Percentiles rank a stretch among this genome's conserved stretches.
Evolutionary conservation across 1,140 invertebrate species (phyloP).

Genomic region (Neuroterus valhalla): DNA sequence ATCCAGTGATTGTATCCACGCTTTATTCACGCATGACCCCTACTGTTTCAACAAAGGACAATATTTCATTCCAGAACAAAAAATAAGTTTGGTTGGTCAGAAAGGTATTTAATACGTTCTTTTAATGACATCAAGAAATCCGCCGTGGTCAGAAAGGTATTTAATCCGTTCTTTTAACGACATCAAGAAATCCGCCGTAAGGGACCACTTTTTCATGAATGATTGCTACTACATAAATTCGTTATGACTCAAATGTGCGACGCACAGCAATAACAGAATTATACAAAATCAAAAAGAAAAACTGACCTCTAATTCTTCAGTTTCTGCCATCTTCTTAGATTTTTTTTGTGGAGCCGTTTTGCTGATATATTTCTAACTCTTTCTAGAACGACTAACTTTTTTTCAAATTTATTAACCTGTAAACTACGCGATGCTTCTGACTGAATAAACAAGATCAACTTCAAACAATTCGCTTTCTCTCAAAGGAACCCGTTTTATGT

Average conservation of each 20-base stretch:
- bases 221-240: conserved; percentile 17
- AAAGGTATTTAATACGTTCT: conserved; percentile 11
- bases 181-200: neutral
- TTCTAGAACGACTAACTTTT: conserved; percentile 43
- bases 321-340: conserved; percentile 71
- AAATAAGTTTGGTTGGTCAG: neutral
- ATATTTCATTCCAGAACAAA: neutral
- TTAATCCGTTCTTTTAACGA: conserved; percentile 38
- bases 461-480: no score
- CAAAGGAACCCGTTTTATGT: no score
- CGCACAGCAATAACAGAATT: conserved; percentile 28
- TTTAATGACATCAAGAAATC: conserved; percentile 36
- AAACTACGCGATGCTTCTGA: no score
- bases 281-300: neutral
- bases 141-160: neutral
- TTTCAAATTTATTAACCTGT: neutral
- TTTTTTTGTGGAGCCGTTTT: conserved; percentile 66
- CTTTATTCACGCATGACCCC: no score
- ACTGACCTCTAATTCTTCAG: conserved; percentile 73
- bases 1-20: no score
- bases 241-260: conserved; percentile 39
- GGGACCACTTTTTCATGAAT: neutral
- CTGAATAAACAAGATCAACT: no score
- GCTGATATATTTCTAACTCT: conserved; percentile 4
- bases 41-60: no score